Evolutionary conservation across 2,113 vertebrate species (phyloP), one percentile per base, ranked within the genome.

Genomic region (Vireo altiloquus): DNA sequence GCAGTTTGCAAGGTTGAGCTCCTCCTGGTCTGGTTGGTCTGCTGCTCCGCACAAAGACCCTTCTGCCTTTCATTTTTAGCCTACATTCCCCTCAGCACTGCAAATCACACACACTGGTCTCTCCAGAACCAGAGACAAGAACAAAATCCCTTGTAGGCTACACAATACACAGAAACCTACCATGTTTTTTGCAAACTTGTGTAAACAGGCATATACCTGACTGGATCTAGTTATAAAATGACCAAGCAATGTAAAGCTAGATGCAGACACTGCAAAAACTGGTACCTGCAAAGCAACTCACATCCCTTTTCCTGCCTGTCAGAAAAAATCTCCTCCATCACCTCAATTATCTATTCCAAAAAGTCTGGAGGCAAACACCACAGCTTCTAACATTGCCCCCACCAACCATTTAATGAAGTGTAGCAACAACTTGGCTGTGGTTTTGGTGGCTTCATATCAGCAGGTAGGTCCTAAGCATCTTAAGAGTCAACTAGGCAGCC

Each of bases 71-170:
- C 4, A 0, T n/a, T 54, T 66, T 64, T 82, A 21, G 0, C 65
- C 53, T 47, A 37, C 31, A 1, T 22, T 49, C 24, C 39, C 2
- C 0, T 24, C 20, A 53, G 33, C 3, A 1, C 78, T 25, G 40
- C 63, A 27, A 78, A 57, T 46, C 75, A 44, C 24, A 53, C 25
- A 19, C 16, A 5, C 54, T 3, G 7, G 23, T 54, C 16, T 23
- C 30, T 68, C 28, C 59, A 72, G 35, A 84, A 90, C 57, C 31
- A 27, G 35, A 28, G 1, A 52, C 8, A 54, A 56, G 39, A 57
- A 76, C 53, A 64, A 89, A 92, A 79, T 2, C 49, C 35, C 35
- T 27, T 9, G 13, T 7, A 59, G 30, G 35, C 65, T 57, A 18
- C 13, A n/a, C 31, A 68, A 31, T 42, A 50, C 37, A 56, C 40